Evolutionary conservation across 2,888 invertebrate genomes (phyloP).

Genomic region (Cremastinae sp.): DNA sequence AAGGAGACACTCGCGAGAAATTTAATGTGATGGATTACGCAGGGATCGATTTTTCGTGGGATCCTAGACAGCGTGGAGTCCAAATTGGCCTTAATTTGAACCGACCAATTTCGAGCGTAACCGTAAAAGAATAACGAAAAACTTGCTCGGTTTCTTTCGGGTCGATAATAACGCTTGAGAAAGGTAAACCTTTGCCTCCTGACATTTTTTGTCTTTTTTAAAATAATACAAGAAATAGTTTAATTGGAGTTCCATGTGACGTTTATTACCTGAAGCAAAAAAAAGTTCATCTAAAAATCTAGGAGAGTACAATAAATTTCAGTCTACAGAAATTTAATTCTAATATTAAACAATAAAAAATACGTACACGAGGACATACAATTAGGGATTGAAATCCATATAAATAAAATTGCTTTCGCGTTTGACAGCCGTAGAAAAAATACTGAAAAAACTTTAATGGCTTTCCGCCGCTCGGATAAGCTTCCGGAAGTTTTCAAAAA

Average conservation of each 20-base stretch:
- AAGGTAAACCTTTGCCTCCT: too few relatives aligned
- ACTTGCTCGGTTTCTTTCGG: neutral
- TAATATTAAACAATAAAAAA: conserved; percentile 16
- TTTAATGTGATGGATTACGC: neutral
- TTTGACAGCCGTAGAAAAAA: conserved; percentile 23
- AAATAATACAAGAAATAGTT: conserved; percentile 16
- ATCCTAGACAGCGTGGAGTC: neutral
- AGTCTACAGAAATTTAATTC: conserved; percentile 9
- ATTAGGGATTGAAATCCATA: conserved; percentile 24
- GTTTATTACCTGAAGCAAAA: conserved; percentile 51
- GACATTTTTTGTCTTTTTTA: neutral
- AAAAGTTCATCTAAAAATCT: conserved; percentile 24
- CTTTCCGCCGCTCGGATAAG: conserved; percentile 21
- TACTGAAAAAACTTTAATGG: conserved; percentile 29
- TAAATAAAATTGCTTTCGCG: conserved; percentile 18
- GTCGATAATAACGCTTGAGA: neutral
- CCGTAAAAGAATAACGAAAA: too few relatives aligned
- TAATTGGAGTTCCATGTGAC: conserved; percentile 51
- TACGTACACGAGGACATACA: conserved; percentile 16
- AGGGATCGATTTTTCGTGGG: conserved; percentile 3
- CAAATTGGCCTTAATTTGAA: conserved; percentile 4
- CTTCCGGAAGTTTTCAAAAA: conserved; percentile 49
- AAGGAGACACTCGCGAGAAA: neutral
- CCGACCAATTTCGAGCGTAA: conserved; percentile 2
- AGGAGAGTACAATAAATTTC: neutral